Base-by-base conservation (phyloP, 2,888 invertebrate genomes). In the Itoplectis maculator region DNA sequence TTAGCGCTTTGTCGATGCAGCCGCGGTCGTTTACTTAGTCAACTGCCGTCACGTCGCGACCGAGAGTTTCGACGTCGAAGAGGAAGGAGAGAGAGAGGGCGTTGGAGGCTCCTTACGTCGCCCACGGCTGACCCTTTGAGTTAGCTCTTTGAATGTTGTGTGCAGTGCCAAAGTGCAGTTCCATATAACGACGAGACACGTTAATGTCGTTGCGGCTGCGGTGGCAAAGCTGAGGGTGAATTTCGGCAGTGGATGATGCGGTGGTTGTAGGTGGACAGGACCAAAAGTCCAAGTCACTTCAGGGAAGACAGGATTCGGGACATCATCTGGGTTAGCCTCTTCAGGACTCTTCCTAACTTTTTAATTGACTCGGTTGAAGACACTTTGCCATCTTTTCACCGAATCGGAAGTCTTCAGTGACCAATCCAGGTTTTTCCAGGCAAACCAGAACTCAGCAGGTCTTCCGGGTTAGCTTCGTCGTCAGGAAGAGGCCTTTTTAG, bases 111-210 rank as follows among this genome's bases (percentile, higher is more conserved):
- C 6, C 45, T 23, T 23, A 23, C 13, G 45, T 49, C 45, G 59
- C 42, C n/a, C 7, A 3, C 29, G 15, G n/a, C 47, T 54, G 59
- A 65, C 72, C 70, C 70, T 72, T 79, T 79, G 65, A 72, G 65
- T 65, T 47, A 45, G 54, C 66, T 72, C 76, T 69, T 72, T 72
- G 72, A 72, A 79, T 56, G 65, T 54, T 79, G 56, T 54, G 42
- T 51, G 45, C 42, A 8, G n/a, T n/a, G 35, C 72, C 56, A 79
- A 65, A 66, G 70, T 72, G 70, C 42, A 51, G 70, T 72, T 54
- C 51, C 23, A 65, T 40, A 75, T 54, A 65, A 54, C 74, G 65
- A 11, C 42, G 15, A 29, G 76, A 49, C 47, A 47, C 68, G 65
- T 47, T 76, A 76, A 75, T 59, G 59, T 76, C 68, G 45, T 76